These are phyloP conservation scores for Leistus spinibarbis DNA, from an alignment of 2,888 invertebrate species.

Conservation along the genomic window DNA sequence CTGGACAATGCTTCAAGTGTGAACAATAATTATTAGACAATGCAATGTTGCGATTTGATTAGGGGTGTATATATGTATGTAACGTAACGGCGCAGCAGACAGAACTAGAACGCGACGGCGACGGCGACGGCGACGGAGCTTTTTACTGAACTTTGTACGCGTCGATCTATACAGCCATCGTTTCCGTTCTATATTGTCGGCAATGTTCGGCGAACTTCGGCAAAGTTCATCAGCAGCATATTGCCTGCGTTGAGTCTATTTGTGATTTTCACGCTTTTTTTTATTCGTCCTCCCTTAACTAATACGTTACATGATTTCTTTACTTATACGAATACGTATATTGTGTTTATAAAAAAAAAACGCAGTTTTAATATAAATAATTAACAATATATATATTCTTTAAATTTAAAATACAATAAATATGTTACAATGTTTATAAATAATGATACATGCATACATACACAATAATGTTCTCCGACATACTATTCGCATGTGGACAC, in stretches of 20 bases:
- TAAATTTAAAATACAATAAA: background rate
- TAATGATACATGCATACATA: background rate
- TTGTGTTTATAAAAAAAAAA: background rate
- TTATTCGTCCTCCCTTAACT: background rate
- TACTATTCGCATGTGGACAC: too few relatives aligned
- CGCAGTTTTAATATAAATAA: background rate
- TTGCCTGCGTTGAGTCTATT: slow-evolving; percentile 12
- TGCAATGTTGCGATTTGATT: background rate
- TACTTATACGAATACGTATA: too few relatives aligned
- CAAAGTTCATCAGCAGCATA: slow-evolving; percentile 2
- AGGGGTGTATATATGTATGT: background rate
- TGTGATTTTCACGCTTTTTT: slow-evolving; percentile 1
- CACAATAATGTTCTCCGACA: background rate
- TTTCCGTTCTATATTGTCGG: slow-evolving; percentile 21
- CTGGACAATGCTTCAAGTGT: background rate
- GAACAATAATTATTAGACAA: background rate
- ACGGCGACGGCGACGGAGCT: background rate
- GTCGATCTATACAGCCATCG: slow-evolving; percentile 26
- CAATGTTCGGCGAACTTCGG: slow-evolving; percentile 9
- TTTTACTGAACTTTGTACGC: slow-evolving; percentile 21
- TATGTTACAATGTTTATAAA: background rate
- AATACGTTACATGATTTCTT: too few relatives aligned
- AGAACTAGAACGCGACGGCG: background rate
- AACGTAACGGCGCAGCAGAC: background rate
- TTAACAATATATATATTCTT: background rate